These are phyloP conservation scores for Odontamblyopus rebecca DNA, from an alignment of 2,797 vertebrate genomes.

Conservation along the genomic window DNA sequence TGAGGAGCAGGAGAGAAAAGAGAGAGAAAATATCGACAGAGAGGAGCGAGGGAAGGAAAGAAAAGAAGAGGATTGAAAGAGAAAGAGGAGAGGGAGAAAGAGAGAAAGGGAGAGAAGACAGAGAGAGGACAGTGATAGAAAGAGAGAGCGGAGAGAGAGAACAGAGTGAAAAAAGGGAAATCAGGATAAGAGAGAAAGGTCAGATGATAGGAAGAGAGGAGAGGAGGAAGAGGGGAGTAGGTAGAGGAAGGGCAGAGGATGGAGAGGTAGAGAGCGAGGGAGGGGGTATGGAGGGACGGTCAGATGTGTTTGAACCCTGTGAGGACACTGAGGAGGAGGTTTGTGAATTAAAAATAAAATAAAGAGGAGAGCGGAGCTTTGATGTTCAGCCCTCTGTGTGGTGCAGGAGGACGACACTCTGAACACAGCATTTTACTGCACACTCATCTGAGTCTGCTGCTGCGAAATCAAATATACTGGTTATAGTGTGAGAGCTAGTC, in stretches of 20 bases:
- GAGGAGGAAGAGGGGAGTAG: not conserved
- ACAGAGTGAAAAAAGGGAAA: not conserved
- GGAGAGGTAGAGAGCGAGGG: not conserved
- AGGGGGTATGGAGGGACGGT: conserved; percentile 42
- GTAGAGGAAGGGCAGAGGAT: too few species aligned
- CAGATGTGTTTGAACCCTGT: conserved; percentile 66
- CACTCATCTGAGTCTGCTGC: too few species aligned
- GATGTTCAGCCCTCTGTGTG: conserved; percentile 84
- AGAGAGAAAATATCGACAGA: not conserved
- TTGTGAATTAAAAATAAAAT: conserved; percentile 75
- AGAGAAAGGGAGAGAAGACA: too few species aligned
- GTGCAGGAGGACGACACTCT: conserved; percentile 8
- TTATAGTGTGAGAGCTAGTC: too few species aligned
- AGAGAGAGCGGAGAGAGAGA: not conserved
- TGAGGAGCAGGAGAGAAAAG: too few species aligned
- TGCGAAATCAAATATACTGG: too few species aligned
- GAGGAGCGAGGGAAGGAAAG: not conserved
- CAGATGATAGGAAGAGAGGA: not conserved
- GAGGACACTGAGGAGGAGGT: conserved; percentile 31
- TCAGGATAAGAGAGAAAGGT: not conserved
- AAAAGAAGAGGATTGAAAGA: too few species aligned
- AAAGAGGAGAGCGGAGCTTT: conserved; percentile 77
- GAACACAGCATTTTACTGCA: too few species aligned
- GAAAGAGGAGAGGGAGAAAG: too few species aligned
- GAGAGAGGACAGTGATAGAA: not conserved